Evolutionary conservation across 2,797 vertebrate genomes (phyloP).

Genomic region (Chiroxiphia lanceolata): DNA sequence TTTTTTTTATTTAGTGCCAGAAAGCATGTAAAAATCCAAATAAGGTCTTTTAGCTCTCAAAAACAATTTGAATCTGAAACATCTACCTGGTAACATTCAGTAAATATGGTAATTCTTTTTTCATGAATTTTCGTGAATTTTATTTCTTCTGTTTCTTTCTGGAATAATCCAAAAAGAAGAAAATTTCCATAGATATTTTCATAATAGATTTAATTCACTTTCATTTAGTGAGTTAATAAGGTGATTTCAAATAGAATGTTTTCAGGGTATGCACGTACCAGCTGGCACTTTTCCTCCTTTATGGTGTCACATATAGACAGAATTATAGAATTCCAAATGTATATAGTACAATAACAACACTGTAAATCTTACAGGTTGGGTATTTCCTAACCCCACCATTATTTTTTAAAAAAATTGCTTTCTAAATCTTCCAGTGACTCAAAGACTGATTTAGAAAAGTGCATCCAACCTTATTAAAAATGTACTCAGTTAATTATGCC

Average conservation of each 20-base stretch:
- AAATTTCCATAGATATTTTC: neutral
- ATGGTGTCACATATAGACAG: neutral
- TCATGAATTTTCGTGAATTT: neutral
- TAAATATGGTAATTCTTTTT: neutral
- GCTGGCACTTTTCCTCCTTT: neutral
- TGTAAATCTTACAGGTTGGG: neutral
- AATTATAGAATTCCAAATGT: neutral
- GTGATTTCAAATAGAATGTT: neutral
- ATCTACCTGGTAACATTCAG: neutral
- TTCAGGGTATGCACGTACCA: neutral
- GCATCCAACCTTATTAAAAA: constrained; percentile 13
- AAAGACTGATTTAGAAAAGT: neutral
- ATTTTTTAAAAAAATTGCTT: neutral
- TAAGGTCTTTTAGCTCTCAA: neutral
- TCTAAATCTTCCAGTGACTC: neutral
- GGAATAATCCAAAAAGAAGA: neutral
- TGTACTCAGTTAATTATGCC: neutral
- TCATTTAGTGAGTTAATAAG: neutral
- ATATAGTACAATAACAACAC: neutral
- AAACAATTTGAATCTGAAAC: neutral
- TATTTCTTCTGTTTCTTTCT: neutral
- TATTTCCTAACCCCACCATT: neutral
- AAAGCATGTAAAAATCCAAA: neutral
- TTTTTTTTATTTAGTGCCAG: neutral
- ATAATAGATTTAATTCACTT: neutral